Base-by-base conservation (phyloP, 2,113 vertebrate genomes). In the Tupaia chinensis region DNA sequence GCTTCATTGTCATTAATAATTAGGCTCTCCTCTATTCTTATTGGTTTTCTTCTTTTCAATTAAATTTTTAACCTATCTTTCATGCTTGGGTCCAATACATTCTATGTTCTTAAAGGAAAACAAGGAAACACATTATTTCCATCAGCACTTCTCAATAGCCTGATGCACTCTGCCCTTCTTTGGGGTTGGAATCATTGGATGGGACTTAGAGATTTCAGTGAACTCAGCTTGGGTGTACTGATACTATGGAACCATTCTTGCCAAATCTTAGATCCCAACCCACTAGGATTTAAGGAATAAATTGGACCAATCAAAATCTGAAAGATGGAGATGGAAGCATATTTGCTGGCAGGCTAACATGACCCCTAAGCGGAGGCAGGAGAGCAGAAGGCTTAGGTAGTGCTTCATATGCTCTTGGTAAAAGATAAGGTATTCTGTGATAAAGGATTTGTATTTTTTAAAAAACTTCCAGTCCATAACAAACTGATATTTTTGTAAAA, bases 11-110 rank as follows among this genome's bases (percentile, higher is more conserved):
- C 65, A 90, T 44, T 66, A 76, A 82, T 70, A 70, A 81, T 82
- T 76, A 82, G 19, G 44, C 22, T 90, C 12, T 63, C 12, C 19
- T 93, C 32, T 54, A 29, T 34, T 89, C 69, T 93, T 74, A 63
- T 34, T 12, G 53, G 73, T 60, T 78, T 95, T 91, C 83, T 87
- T 29, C 53, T 87, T 93, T 56, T 73, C 82, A 91, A 29, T 88
- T 82, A 69, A 66, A 81, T 91, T 82, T 87, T 78, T 3, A 69
- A 19, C 19, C 16, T 5, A 58, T 8, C 29, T 82, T 20, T 20
- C 58, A 32, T 87, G 56, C 16, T 54, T 87, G 1, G 9, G 56
- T 63, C 66, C 32, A 74, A 56, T 79, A 1, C 27, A 69, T 91
- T 79, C 61, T 81, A 5, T 61, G 61, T 81, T 91, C 72, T 84